phyloP scores from a whole-genome alignment of 2,888 invertebrate genomes.

The Laothoe populi region DNA sequence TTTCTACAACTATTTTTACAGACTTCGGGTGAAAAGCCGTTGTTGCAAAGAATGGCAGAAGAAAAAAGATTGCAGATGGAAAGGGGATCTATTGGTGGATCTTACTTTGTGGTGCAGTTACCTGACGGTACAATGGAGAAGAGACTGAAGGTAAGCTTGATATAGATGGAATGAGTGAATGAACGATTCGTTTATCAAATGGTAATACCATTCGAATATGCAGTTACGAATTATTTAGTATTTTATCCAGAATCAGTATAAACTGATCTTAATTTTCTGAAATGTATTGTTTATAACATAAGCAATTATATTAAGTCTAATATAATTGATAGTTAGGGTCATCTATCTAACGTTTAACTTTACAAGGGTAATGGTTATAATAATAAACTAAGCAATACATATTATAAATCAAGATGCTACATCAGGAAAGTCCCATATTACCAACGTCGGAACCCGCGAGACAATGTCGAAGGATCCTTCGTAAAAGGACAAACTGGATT shows the following conservation, averaged over 20 bases:
- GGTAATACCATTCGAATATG: too few relatives aligned
- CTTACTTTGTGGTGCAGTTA: constrained; percentile 93
- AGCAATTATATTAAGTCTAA: too few relatives aligned
- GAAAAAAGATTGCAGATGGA: constrained; percentile 96
- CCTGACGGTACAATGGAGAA: constrained; percentile 96
- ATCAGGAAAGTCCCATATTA: not conserved
- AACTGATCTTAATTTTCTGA: too few relatives aligned
- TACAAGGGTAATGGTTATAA: not conserved
- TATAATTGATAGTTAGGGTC: not conserved
- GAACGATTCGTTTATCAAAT: not conserved
- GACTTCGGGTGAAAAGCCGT: constrained; percentile 89
- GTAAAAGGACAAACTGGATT: not conserved
- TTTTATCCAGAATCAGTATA: too few relatives aligned
- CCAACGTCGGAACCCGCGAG: not conserved
- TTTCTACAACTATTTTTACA: constrained; percentile 45
- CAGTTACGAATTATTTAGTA: too few relatives aligned
- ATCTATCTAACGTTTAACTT: not conserved
- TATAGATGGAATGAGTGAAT: not conserved
- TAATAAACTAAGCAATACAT: not conserved
- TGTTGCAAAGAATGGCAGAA: constrained; percentile 96
- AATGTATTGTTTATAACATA: too few relatives aligned
- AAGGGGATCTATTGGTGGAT: constrained; percentile 94
- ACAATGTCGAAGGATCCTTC: not conserved
- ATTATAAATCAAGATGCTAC: not conserved
- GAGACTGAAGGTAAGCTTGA: constrained; percentile 89